Evolutionary conservation across 2,888 invertebrate genomes (phyloP), one percentile per base, ranked within the genome.

Genomic region (Drosophila cyrtoloma): DNA sequence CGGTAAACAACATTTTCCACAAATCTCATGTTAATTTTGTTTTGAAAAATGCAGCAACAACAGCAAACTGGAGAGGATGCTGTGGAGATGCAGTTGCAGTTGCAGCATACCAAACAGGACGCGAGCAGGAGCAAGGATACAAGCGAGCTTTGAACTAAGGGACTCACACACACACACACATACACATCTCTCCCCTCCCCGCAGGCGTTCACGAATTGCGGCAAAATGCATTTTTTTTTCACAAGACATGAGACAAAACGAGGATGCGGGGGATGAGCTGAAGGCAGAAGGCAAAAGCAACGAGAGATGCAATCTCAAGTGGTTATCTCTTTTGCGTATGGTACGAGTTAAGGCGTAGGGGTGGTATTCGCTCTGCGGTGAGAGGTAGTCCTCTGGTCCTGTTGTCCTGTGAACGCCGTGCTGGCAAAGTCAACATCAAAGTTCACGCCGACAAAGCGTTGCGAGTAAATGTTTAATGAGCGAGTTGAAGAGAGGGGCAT

Each of bases 381-480:
- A 10, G 50, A 3, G 30, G 53, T 4, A 42, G 52, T 39, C 44
- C 63, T 51, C 10, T 30, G 44, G 52, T 51, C 72, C 75, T 68
- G 32, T 47, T 59, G 68, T 71, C 82, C 68, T 70, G 61, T 64
- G 64, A 69, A 57, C 74, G 65, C 52, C 57, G 52, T 59, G 73
- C 59, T 42, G 56, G 61, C 82, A 86, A 75, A 86, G 86, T 84
- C 89, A 87, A 91, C 89, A 90, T 90, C 91, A 90, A 91, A 89
- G 91, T 91, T 91, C 80, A 80, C 88, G 90, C 90, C 90, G 91
- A 91, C 91, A 91, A 89, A 91, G 91, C 90, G 84, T 86, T 79
- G 82, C 77, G 74, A 79, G 85, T 91, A 91, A 90, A 90, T 90
- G 85, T 90, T 90, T 91, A 90, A 90, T 90, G 90, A 90, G 88